Evolutionary conservation across 2,888 invertebrate genomes (phyloP), one percentile per base, ranked within the genome.

Genomic region (Diadegma fenestrale): DNA sequence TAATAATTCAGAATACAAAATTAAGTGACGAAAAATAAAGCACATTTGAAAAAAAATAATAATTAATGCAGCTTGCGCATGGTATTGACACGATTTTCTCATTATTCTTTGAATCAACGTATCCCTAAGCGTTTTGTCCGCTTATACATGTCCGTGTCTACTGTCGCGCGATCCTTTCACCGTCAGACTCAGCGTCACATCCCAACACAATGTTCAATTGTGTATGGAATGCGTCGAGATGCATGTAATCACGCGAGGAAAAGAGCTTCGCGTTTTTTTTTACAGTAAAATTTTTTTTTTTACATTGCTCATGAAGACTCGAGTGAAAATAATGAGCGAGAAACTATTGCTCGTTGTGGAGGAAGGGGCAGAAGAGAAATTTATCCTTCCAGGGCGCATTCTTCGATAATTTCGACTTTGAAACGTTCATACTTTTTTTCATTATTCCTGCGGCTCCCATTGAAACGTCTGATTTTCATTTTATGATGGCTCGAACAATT

Each of bases 161-260:
- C 64, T 66, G 68, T 84, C 79, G 68, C 81, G 78, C 58, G 58
- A 81, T 76, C 54, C 41, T 14, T 71, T 19, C 10, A 48, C 54
- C 51, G 58, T 51, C 48, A 76, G 72, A 14, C 78, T 68, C 76
- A 82, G 73, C 84, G 79, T 73, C 84, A 78, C 80, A 45, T 61
- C 61, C 82, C 81, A 88, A 87, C 80, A 80, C 80, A 88, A 87
- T 85, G 87, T 90, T 79, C 82, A 88, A 91, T 90, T 88, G 88
- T 86, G 76, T 79, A 82, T 86, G 86, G 87, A 89, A 73, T 22
- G n/a, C 68, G 54, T 69, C 43, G 7, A 69, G 45, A 69, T 30
- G 26, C 58, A 69, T 58, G 68, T 19, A 33, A 68, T 51, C 51
- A 78, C 78, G 54, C 51, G 41, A 51, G 77, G 26, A 19, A 54